These are phyloP conservation scores for Stegana nigrithorax DNA, from an alignment of 2,888 invertebrate species.

Conservation along the genomic window DNA sequence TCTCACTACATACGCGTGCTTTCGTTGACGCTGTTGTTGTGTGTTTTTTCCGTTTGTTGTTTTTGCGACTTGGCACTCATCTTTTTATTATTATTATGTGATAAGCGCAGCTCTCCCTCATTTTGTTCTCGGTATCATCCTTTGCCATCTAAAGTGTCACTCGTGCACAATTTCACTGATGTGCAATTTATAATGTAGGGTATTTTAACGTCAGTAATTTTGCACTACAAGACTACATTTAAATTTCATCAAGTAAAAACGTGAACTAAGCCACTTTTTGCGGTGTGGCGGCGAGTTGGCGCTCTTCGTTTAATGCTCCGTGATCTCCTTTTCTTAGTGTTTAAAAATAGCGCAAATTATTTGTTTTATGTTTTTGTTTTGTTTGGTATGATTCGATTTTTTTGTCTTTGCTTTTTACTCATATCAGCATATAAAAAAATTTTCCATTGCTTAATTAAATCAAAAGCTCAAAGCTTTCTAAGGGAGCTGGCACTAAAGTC, in stretches of 20 bases:
- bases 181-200: no score
- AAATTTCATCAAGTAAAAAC: background rate
- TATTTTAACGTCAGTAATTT: no score
- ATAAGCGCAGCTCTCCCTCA: background rate
- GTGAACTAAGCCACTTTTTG: background rate
- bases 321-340: background rate
- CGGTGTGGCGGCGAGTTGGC: background rate
- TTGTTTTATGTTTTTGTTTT: slow-evolving; percentile 17
- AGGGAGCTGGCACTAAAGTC: no score
- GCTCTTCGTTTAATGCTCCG: background rate
- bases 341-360: slow-evolving; percentile 31
- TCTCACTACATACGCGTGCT: background rate
- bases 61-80: no score
- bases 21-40: background rate
- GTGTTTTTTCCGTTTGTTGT: background rate
- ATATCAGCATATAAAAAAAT: slow-evolving; percentile 36
- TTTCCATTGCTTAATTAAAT: slow-evolving; percentile 45
- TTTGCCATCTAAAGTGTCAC: no score
- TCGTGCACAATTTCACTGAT: no score
- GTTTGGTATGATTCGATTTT: no score
- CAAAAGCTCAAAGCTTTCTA: slow-evolving; percentile 8
- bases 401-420: slow-evolving; percentile 11
- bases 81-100: no score
- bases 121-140: no score
- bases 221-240: no score